Percentiles rank a stretch among this genome's conserved stretches.
These are phyloP conservation scores for Drosophila dunni DNA, from an alignment of 1,140 invertebrate genomes.

Conservation along the genomic window DNA sequence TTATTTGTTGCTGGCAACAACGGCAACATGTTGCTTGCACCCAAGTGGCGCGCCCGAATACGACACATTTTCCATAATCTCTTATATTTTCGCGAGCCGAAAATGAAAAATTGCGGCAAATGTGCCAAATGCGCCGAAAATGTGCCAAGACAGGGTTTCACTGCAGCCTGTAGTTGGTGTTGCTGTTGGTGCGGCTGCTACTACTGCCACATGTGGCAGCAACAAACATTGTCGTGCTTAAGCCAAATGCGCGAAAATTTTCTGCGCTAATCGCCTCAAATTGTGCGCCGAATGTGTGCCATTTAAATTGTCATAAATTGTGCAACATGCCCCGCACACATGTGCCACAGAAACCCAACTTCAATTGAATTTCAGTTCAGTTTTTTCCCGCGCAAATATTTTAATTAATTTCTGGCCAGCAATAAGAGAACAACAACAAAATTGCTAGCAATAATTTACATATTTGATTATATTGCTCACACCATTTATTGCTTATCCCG, in stretches of 20 bases:
- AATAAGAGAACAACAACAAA: slow-evolving; percentile 22
- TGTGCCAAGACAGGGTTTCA: slow-evolving; percentile 16
- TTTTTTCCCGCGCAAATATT: slow-evolving; percentile 47
- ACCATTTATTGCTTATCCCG: slow-evolving; percentile 39
- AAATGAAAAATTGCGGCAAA: slow-evolving; percentile 55
- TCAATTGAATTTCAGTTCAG: slow-evolving; percentile 24
- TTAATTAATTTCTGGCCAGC: slow-evolving; percentile 69
- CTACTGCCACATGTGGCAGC: slow-evolving; percentile 51
- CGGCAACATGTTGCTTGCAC: slow-evolving; percentile 46
- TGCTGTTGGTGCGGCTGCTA: too few relatives aligned
- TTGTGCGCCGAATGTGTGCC: slow-evolving; percentile 77
- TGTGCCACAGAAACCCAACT: slow-evolving; percentile 25
- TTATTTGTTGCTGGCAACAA: slow-evolving; percentile 34
- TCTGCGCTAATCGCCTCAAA: slow-evolving; percentile 77
- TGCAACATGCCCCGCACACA: slow-evolving; percentile 54
- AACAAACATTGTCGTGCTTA: slow-evolving; percentile 38
- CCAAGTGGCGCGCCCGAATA: slow-evolving; percentile 38
- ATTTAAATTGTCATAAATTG: slow-evolving; percentile 84
- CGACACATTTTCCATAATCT: slow-evolving; percentile 56
- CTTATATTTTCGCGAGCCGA: slow-evolving; percentile 7
- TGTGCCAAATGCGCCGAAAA: slow-evolving; percentile 20
- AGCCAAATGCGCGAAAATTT: slow-evolving; percentile 74
- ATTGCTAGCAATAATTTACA: slow-evolving; percentile 76
- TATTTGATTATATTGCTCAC: slow-evolving; percentile 67
- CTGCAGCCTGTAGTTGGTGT: too few relatives aligned